Base-by-base conservation (phyloP, 2,113 vertebrate genomes). In the Pteronura brasiliensis region DNA sequence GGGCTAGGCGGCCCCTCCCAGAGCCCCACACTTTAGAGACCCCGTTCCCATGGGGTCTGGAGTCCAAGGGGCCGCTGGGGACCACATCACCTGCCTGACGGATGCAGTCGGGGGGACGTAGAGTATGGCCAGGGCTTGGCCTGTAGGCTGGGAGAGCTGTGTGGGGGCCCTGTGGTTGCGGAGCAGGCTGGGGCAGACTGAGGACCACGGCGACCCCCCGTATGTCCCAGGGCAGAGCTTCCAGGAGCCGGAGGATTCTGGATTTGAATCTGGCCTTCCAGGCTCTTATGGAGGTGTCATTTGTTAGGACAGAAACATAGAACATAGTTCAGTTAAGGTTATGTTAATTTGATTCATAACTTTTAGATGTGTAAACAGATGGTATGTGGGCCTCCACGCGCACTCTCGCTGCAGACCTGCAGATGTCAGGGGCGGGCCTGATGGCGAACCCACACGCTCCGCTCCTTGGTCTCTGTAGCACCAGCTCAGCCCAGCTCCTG, bases 331-430 rank as follows among this genome's bases (percentile, higher is more conserved):
- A 21, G 4, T 92, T 18, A 59, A 72, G 80, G 44, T 14, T 96
- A 77, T 86, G 44, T 57, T 81, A 25, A 39, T 89, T 92, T 71
- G 79, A 63, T 86, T 86, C 82, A 14, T 83, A 79, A 90, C 80
- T 63, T 77, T 1, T 17, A 81, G 36, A 79, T n/a, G 55, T 77
- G 4, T 57, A 31, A 83, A 49, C 67, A 83, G n/a, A 69, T 31
- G 59, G 69, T 20, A 0, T 23, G 25, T 5, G 3, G 52, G 67
- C 59, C 72, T 92, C 49, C 39, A 0, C 52, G 52, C 20, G 29
- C 25, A 15, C 31, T 27, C n/a, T 63, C 55, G 76, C 76, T 55
- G n/a, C 59, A 20, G 29, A 23, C 71, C 76, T 67, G 49, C 39
- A 77, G 3, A 42, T n/a, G 23, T 59, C 11, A 44, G 39, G 52